phyloP scores from a whole-genome alignment of 2,797 vertebrate genomes.

The Pseudocheirus occidentalis region DNA sequence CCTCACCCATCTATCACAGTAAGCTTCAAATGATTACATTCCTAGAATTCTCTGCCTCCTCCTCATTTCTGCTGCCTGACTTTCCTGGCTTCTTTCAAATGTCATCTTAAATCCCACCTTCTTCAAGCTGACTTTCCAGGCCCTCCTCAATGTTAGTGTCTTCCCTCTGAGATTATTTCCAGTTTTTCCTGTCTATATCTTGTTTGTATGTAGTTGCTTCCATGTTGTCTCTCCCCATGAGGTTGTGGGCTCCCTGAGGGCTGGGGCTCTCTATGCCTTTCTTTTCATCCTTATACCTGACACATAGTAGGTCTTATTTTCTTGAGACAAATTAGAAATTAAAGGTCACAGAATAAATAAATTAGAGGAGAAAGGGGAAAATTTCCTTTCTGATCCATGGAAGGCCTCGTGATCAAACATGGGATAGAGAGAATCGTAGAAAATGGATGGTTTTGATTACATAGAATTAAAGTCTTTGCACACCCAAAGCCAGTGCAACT shows the following conservation, averaged over 20 bases:
- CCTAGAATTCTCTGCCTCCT: neutral
- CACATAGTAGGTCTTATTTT: neutral
- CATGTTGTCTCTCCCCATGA: neutral
- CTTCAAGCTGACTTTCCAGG: neutral
- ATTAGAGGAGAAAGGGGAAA: neutral
- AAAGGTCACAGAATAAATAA: neutral
- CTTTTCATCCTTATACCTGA: neutral
- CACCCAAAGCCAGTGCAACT: neutral
- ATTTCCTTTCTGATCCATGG: neutral
- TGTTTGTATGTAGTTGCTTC: neutral
- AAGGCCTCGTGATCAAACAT: neutral
- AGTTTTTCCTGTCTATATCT: neutral
- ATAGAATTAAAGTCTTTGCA: neutral
- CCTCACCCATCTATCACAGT: neutral
- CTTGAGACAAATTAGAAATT: neutral
- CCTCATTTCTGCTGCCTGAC: neutral
- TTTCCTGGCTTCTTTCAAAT: neutral
- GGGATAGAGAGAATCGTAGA: neutral
- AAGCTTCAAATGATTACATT: neutral
- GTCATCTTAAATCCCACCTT: neutral
- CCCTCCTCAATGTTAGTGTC: neutral
- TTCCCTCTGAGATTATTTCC: neutral
- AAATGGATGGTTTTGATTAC: neutral
- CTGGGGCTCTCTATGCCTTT: neutral
- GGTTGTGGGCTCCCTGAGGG: neutral